Base-by-base conservation (phyloP, 2,113 vertebrate genomes). In the Centropus unirufus region DNA sequence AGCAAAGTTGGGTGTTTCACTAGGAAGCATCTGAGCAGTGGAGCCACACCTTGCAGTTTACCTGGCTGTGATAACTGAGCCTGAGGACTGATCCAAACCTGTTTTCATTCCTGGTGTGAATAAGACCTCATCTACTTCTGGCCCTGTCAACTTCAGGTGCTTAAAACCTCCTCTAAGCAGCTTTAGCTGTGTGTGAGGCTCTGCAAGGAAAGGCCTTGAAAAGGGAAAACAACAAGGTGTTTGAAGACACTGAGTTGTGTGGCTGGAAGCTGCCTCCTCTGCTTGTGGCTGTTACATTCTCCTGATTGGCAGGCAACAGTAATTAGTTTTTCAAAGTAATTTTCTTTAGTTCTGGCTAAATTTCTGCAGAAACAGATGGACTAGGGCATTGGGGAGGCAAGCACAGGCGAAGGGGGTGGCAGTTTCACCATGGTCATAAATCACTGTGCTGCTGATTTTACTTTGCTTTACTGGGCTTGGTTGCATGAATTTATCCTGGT, bases 351-450 rank as follows among this genome's bases (percentile, higher is more conserved):
- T 82, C 44, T 20, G 82, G 57, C 29, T 62, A 2, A 67, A 52
- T 11, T 26, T 55, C 32, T 68, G 19, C 49, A 47, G 32, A 8
- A 73, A 54, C 24, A 55, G 40, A 30, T 14, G 85, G 62, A 22
- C 17, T 3, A 30, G 40, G 42, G 5, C 23, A 11, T 1, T 47
- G 72, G 61, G 32, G 42, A 10, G 8, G 24, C 6, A 51, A 59
- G 5, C 30, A 19, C 21, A 29, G 39, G 47, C 2, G 0, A 6
- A 6, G 27, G 19, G 42, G 12, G 11, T 34, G 40, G 4, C 1
- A 18, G 22, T 40, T 68, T 82, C 30, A 12, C 36, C 5, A 1
- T 30, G 19, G 30, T 19, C 11, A 3, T 59, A 46, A 58, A 54
- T 68, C 22, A 2, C 30, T 4, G 23, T 8, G 51, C 39, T 69